Base-by-base conservation (phyloP, 1,140 invertebrate genomes). In the Ceratitis capitata region DNA sequence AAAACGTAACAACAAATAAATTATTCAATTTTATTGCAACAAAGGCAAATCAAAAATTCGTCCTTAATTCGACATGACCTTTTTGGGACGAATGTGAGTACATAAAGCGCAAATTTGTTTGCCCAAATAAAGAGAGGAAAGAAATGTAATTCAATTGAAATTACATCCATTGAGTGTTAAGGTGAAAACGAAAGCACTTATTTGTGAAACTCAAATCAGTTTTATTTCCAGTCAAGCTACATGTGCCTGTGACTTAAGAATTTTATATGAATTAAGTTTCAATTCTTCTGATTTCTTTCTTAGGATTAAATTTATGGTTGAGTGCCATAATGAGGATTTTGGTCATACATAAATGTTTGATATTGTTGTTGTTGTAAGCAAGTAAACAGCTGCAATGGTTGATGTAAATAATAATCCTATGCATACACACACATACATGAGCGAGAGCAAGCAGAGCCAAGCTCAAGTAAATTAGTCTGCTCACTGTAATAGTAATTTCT, bases 201-300 rank as follows among this genome's bases (percentile, higher is more conserved):
- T 69, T 29, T 35, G 32, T 32, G 3, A 14, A 35, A 69, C 35
- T 7, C 35, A 69, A 69, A 69, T 35, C n/a, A 69, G 29, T 35
- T 14, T 39, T 69, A 39, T 69, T 69, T 69, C 16, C 16, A 5
- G 39, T 19, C 3, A 7, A 69, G 61, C 4, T 19, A 69, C 12
- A 35, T 35, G 61, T 69, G 61, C 32, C 32, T n/a, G 26, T 32
- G 39, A 19, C 32, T 69, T 10, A 32, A 61, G 58, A 16, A 69
- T 69, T 69, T 16, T 32, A n/a, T n/a, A n/a, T n/a, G 39, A 69
- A 69, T 69, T 69, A 32, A 69, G 39, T 69, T 69, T 69, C 61
- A 69, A 69, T 69, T n/a, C n/a, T n/a, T n/a, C 32, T 29, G 35
- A 69, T 69, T 69, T 19, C n/a, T n/a, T 69, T 29, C 19, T 23